These are phyloP conservation scores for Callinectes sapidus DNA, from an alignment of 2,888 invertebrate genomes.

Conservation along the genomic window DNA sequence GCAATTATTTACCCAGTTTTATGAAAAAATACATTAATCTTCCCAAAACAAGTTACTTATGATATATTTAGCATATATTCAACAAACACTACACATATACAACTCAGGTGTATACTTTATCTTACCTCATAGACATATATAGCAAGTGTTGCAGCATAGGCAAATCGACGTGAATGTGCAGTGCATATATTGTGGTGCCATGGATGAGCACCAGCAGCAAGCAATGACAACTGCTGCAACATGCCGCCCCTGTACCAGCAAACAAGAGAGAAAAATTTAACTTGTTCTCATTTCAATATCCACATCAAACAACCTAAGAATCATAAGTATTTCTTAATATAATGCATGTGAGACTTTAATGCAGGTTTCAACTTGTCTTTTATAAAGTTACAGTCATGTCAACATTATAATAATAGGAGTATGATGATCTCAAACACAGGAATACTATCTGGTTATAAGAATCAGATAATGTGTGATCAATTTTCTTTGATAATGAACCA, in stretches of 20 bases:
- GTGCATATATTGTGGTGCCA: constrained; percentile 77
- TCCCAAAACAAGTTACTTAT: background rate
- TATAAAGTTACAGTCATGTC: too few relatives aligned
- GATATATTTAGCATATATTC: background rate
- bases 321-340: background rate
- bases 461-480: too few relatives aligned
- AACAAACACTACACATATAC: background rate
- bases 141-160: constrained; percentile 77
- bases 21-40: background rate
- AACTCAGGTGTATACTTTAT: background rate
- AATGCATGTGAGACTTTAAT: background rate
- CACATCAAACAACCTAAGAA: background rate
- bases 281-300: background rate
- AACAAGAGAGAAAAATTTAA: background rate
- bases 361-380: background rate
- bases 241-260: constrained; percentile 60
- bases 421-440: too few relatives aligned
- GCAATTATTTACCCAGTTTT: background rate
- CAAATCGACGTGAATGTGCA: constrained; percentile 76
- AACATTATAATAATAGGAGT: too few relatives aligned
- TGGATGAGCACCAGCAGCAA: constrained; percentile 77
- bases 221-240: constrained; percentile 75
- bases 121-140: constrained; percentile 77
- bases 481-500: too few relatives aligned
- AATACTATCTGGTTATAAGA: too few relatives aligned